Base-by-base conservation (phyloP, 2,113 vertebrate species). In the Saccopteryx bilineata region DNA sequence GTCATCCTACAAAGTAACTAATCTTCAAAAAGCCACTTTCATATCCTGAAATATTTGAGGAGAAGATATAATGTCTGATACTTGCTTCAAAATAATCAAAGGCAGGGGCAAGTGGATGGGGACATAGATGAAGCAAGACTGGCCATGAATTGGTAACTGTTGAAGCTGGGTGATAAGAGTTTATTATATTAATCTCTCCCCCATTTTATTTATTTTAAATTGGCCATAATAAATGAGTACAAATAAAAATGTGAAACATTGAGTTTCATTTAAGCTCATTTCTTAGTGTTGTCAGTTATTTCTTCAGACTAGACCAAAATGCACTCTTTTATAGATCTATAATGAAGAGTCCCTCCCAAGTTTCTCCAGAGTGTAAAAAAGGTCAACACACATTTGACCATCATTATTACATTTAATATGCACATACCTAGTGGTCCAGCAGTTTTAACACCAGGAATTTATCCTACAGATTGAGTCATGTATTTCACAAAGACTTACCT, bases 51-150 rank as follows among this genome's bases (percentile, higher is more conserved):
- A 81, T 93, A 63, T 71, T 85, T 92, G 24, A 76, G 28, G 31
- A 75, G 33, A 78, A 76, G 31, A 76, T 92, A 81, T 31, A 69
- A 76, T 72, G 26, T 86, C 75, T 87, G 69, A 86, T 90, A 54
- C 52, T 85, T 87, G 74, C 63, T 96, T 95, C 60, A 94, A 66
- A 82, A 83, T 58, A 66, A 66, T n/a, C 61, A 82, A 31, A 71
- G 68, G 5, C 18, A 74, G 46, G 50, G 23, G 33, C 71, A 71
- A 65, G 10, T 33, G 17, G 23, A 26, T 78, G 56, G 18, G 33
- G 18, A 17, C 68, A 39, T 7, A 48, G 58, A 61, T 68, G 66
- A 76, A 81, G 81, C 14, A 60, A 83, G 18, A 65, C 24, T 39
- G 31, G 11, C 84, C 58, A 26, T 54, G 24, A 71, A 66, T 69